Evolutionary conservation across 2,888 invertebrate species (phyloP).

Genomic region (Ferdinandea cuprea): DNA sequence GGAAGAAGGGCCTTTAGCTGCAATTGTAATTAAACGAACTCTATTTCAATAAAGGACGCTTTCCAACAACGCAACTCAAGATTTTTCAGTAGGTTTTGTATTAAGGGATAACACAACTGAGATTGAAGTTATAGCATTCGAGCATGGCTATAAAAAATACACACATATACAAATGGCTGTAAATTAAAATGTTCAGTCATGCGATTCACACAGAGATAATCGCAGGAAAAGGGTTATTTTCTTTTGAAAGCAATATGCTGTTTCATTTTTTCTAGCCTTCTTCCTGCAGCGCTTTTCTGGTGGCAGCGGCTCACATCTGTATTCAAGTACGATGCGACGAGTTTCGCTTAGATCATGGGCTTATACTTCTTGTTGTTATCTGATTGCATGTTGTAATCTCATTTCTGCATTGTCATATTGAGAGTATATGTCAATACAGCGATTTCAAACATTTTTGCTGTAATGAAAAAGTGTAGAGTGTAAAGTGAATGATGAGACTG

Average conservation of each 20-base stretch:
- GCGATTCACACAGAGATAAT: conserved; percentile 61
- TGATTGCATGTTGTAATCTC: conserved; percentile 17
- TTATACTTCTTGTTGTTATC: conserved; percentile 1
- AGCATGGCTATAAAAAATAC: conserved; percentile 10
- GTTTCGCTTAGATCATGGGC: conserved; percentile 11
- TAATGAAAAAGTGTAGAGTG: too few relatives aligned
- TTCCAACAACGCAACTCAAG: conserved; percentile 35
- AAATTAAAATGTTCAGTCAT: conserved; percentile 70
- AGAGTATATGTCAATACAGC: conserved; percentile 11
- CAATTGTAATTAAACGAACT: conserved; percentile 63
- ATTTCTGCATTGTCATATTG: conserved; percentile 20
- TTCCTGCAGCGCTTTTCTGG: conserved; percentile 7
- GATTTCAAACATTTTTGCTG: too few relatives aligned
- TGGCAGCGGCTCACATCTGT: neutral
- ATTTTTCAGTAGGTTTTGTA: conserved; percentile 35
- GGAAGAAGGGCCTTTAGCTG: conserved; percentile 12
- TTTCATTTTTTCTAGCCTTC: conserved; percentile 20
- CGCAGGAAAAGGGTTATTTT: conserved; percentile 62
- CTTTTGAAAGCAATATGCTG: conserved; percentile 47
- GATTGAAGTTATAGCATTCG: conserved; percentile 17
- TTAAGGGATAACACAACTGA: conserved; percentile 24
- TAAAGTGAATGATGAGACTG: too few relatives aligned
- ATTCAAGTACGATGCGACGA: too few relatives aligned
- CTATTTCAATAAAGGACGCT: conserved; percentile 31
- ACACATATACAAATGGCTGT: conserved; percentile 47